Evolutionary conservation across 2,888 invertebrate species (phyloP).

Genomic region (Atherix ibis): DNA sequence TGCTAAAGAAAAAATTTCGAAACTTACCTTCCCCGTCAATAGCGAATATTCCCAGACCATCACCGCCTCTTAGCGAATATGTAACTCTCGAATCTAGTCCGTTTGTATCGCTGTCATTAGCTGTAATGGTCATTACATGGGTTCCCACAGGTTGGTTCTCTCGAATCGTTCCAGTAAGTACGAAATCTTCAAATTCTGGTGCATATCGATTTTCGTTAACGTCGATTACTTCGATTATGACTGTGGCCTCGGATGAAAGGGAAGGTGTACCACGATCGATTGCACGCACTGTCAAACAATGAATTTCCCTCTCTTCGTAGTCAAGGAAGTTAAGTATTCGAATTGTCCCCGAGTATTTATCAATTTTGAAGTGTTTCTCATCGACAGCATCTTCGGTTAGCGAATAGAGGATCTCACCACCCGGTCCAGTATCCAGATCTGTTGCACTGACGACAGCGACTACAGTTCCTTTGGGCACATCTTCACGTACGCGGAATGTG

Average conservation of each 20-base stretch:
- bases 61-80: constrained; percentile 76
- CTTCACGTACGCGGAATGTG: constrained; percentile 73
- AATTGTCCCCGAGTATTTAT: constrained; percentile 70
- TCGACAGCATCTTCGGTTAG: constrained; percentile 50
- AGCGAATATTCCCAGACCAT: constrained; percentile 81
- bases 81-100: constrained; percentile 67
- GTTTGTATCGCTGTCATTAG: constrained; percentile 63
- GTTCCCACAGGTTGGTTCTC: constrained; percentile 71
- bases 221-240: constrained; percentile 78
- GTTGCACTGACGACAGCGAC: constrained; percentile 65
- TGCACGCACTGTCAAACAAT: constrained; percentile 73
- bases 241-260: constrained; percentile 59
- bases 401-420: constrained; percentile 68
- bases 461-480: constrained; percentile 74
- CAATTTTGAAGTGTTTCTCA: constrained; percentile 61
- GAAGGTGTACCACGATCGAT: constrained; percentile 73
- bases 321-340: constrained; percentile 64
- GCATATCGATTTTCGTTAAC: constrained; percentile 84
- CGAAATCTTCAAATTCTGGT: constrained; percentile 69
- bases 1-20: constrained; percentile 3
- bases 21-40: constrained; percentile 73
- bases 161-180: constrained; percentile 52
- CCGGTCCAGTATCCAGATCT: constrained; percentile 73
- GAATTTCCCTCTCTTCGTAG: constrained; percentile 79
- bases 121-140: constrained; percentile 59